Evolutionary conservation across 30 jellyfish, hydroid and myxozoan genomes (phyloP).

Genomic region (Catostylus mosaicus): DNA sequence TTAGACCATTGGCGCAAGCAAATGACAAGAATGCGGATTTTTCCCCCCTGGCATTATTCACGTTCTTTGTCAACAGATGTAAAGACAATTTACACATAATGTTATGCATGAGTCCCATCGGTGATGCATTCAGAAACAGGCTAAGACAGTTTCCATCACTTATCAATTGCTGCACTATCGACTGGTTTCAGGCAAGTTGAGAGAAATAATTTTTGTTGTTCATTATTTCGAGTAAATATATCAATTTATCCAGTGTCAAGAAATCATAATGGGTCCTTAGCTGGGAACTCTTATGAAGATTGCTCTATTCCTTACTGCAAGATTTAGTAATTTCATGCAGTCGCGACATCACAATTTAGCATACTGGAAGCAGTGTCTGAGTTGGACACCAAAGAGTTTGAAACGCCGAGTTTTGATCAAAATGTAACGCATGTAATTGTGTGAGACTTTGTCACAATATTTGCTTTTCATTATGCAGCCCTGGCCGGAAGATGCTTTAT

Average conservation of each 20-base stretch:
- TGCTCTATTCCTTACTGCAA: too few relatives aligned
- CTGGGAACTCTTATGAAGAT: too few relatives aligned
- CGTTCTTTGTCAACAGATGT: slow-evolving; percentile 92
- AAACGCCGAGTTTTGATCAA: too few relatives aligned
- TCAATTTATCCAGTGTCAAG: too few relatives aligned
- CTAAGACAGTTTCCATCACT: slow-evolving; percentile 96
- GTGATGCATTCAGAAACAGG: slow-evolving; percentile 90
- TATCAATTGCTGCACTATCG: slow-evolving; percentile 96
- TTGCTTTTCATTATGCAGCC: slow-evolving; percentile 53
- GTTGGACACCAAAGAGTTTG: too few relatives aligned
- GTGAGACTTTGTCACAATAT: too few relatives aligned
- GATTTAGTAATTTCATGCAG: too few relatives aligned
- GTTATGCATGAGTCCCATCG: slow-evolving; percentile 99
- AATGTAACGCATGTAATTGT: too few relatives aligned
- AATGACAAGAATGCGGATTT: slow-evolving; percentile 89
- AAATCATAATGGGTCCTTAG: too few relatives aligned
- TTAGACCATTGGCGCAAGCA: slow-evolving; percentile 92
- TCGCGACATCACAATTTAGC: too few relatives aligned
- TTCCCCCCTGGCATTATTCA: slow-evolving; percentile 89
- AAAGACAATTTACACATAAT: slow-evolving; percentile 88
- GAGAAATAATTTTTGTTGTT: not conserved
- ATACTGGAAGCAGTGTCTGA: too few relatives aligned
- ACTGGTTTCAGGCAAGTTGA: slow-evolving; percentile 93
- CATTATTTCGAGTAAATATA: too few relatives aligned
- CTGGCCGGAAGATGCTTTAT: slow-evolving; percentile 99